Evolutionary conservation across 1,140 invertebrate species (phyloP), one percentile per base, ranked within the genome.

Genomic region (Paraescarpia echinospica): DNA sequence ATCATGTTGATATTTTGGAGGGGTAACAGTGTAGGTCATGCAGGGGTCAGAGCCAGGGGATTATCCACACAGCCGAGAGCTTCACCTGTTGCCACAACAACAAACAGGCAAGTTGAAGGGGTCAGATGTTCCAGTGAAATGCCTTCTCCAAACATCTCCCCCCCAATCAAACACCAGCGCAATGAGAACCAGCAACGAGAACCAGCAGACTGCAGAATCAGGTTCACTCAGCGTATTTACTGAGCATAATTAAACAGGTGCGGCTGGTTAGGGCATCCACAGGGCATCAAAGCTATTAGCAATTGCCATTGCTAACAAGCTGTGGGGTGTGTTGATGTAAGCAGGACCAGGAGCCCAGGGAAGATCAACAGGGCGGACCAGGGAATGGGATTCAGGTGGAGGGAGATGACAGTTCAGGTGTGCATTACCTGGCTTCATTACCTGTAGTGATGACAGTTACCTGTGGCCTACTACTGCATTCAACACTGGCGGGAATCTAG

Each of bases 101-200:
- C 59, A 77, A 77, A 77, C 59, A 77, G 59, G 59, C 59, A 77
- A 77, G 59, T 77, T 77, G 59, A 77, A 77, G 59, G 59, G 59
- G 59, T 77, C 59, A 77, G 27, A 77, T 77, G 59, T 77, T 5
- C 59, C 22, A 27, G 18, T 77, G 59, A 77, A 77, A 77, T 77
- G 8, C 59, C 59, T 77, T 77, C 59, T 77, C 59, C 59, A 77
- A 77, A 77, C 59, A 77, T 77, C 27, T 27, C 59, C 8, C 59
- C 59, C 4, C 59, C 59, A 41, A 41, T 41, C 41, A 77, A 77
- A 77, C 59, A 27, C 9, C 59, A 77, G 18, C 14, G 59, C 59
- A 77, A 77, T 27, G 59, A 77, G 59, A 77, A 77, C 59, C 59
- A 77, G 27, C 9, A 6, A 22, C 27, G 41, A 41, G n/a, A n/a